phyloP scores from a whole-genome alignment of 2,113 vertebrate species.

The Meriones unguiculatus region DNA sequence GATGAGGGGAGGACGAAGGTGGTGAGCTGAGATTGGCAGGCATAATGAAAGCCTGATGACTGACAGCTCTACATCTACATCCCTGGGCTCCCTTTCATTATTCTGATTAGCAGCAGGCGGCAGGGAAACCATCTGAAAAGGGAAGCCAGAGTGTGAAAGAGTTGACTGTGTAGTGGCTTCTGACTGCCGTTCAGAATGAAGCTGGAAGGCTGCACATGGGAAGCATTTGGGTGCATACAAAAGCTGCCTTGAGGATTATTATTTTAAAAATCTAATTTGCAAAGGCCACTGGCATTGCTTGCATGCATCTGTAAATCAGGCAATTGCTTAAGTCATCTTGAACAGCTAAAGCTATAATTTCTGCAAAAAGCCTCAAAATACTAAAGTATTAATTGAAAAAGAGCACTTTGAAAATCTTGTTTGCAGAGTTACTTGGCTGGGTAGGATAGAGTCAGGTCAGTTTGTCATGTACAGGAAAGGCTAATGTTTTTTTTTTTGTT shows the following conservation, averaged over 20 bases:
- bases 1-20: neutral
- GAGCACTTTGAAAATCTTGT: conserved; percentile 44
- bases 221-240: conserved; percentile 67
- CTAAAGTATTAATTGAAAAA: conserved; percentile 76
- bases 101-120: conserved; percentile 1
- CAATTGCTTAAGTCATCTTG: conserved; percentile 67
- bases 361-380: conserved; percentile 70
- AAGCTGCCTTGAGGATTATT: conserved; percentile 66
- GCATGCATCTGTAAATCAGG: conserved; percentile 76
- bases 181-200: conserved; percentile 66
- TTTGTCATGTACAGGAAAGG: conserved; percentile 59
- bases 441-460: conserved; percentile 53
- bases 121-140: neutral
- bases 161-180: neutral
- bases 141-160: neutral
- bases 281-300: conserved; percentile 69
- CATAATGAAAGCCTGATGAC: neutral
- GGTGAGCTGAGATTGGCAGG: neutral
- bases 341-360: conserved; percentile 59
- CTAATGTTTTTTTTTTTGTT: conserved; percentile 61
- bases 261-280: conserved; percentile 80
- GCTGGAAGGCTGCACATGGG: neutral
- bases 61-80: neutral
- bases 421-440: conserved; percentile 62
- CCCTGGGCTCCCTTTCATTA: neutral